Percentiles rank a stretch among this genome's conserved stretches.
Conservation (phyloP, 2,113 vertebrate genomes). For the Protobothrops flavoviridis region DNA sequence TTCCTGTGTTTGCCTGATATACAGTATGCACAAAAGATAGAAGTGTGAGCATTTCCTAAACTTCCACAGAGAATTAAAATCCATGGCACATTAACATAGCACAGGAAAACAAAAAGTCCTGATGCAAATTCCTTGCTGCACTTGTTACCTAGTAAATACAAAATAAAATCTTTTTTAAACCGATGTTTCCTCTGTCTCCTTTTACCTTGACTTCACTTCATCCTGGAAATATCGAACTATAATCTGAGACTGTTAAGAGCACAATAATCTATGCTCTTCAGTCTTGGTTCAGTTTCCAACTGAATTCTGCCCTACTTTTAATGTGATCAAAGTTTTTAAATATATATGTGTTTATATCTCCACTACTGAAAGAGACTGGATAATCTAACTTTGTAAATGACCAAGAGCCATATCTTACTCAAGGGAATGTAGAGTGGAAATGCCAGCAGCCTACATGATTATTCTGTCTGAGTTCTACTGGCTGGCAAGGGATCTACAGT, state of each 20-base stretch:
- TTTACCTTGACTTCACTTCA: neutral
- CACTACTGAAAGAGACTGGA: neutral
- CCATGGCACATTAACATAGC: neutral
- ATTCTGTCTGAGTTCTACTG: neutral
- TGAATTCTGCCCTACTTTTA: neutral
- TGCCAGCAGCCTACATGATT: neutral
- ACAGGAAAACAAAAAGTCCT: neutral
- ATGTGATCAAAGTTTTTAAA: neutral
- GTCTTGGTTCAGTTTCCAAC: neutral
- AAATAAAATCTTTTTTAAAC: neutral
- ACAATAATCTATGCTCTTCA: neutral
- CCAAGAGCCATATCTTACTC: neutral
- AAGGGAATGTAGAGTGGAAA: neutral
- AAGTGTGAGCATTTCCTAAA: neutral
- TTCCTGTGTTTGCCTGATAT: neutral
- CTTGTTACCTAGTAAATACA: neutral
- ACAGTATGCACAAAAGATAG: neutral
- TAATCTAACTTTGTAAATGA: neutral
- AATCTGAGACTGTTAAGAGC: neutral
- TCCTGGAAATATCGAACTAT: neutral
- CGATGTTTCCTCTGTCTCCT: neutral
- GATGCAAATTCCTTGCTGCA: neutral
- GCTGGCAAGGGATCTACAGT: neutral
- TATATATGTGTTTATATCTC: neutral
- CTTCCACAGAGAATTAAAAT: neutral